Evolutionary conservation across 2,888 invertebrate species (phyloP).

Genomic region (Dasysyrphus tricinctus): DNA sequence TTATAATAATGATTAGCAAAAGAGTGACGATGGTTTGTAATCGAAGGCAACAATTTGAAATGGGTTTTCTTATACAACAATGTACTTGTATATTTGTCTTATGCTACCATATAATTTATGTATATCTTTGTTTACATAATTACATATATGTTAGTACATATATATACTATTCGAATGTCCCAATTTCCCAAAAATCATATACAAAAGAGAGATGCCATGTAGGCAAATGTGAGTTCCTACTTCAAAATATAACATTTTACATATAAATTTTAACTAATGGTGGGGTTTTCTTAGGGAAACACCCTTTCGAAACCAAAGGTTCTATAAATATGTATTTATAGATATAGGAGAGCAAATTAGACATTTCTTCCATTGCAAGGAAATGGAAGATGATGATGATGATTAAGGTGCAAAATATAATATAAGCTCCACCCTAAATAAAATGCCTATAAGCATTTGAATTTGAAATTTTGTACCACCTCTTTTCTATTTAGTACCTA

Average conservation of each 20-base stretch:
- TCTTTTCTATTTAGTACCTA: background rate
- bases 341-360: background rate
- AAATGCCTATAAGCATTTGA: slow-evolving; percentile 6
- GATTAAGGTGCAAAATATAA: slow-evolving; percentile 4
- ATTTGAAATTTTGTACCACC: slow-evolving; percentile 9
- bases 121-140: background rate
- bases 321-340: too few species aligned
- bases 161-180: slow-evolving; percentile 7
- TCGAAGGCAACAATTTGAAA: slow-evolving; percentile 46
- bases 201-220: background rate
- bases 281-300: slow-evolving; percentile 28
- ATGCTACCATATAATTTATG: background rate
- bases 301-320: background rate
- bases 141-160: background rate
- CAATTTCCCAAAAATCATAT: slow-evolving; percentile 18
- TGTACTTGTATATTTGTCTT: background rate
- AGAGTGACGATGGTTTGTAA: slow-evolving; percentile 25
- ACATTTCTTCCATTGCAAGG: background rate
- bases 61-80: slow-evolving; percentile 44
- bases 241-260: slow-evolving; percentile 8
- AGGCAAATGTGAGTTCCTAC: background rate
- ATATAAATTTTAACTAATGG: slow-evolving; percentile 1
- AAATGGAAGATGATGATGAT: background rate
- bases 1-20: slow-evolving; percentile 52
- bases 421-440: slow-evolving; percentile 27